These are phyloP conservation scores for Percopsis omiscomaycus DNA, from an alignment of 2,797 vertebrate species.

Conservation along the genomic window DNA sequence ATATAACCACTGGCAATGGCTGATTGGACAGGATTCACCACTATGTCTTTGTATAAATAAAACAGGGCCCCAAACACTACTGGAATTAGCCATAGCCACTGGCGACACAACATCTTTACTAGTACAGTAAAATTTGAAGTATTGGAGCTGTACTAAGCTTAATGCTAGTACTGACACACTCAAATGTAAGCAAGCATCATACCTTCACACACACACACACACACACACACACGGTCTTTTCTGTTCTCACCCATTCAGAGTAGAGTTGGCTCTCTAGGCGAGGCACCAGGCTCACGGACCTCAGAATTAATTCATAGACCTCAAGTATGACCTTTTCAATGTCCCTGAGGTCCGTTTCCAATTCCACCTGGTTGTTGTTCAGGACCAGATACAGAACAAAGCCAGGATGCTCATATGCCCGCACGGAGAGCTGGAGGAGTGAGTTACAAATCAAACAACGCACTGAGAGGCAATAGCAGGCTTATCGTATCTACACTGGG, in stretches of 20 bases:
- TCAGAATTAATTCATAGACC: constrained; percentile 82
- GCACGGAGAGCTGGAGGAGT: constrained; percentile 70
- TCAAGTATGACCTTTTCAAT: constrained; percentile 78
- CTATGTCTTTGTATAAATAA: too few relatives aligned
- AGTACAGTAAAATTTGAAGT: too few relatives aligned
- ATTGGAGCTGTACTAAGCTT: too few relatives aligned
- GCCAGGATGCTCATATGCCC: constrained; percentile 77
- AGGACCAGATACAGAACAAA: constrained; percentile 84
- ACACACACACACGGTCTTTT: not conserved
- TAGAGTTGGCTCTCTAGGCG: constrained; percentile 85
- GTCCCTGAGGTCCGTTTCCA: constrained; percentile 81
- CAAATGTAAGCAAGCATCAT: not conserved
- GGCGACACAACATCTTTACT: too few relatives aligned
- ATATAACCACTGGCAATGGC: not conserved
- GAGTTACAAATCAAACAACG: constrained; percentile 1
- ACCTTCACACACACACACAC: not conserved
- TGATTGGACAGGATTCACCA: not conserved
- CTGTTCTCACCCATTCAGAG: constrained; percentile 80
- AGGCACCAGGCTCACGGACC: constrained; percentile 77
- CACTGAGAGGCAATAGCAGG: not conserved
- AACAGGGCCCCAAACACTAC: too few relatives aligned
- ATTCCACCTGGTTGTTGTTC: constrained; percentile 75
- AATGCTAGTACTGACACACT: not conserved
- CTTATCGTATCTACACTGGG: too few relatives aligned
- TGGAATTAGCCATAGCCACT: not conserved